Percentiles rank a stretch among this genome's conserved stretches.
These are phyloP conservation scores for Caenorhabditis sp. DNA, from an alignment of 2,888 invertebrate species.

Conservation along the genomic window DNA sequence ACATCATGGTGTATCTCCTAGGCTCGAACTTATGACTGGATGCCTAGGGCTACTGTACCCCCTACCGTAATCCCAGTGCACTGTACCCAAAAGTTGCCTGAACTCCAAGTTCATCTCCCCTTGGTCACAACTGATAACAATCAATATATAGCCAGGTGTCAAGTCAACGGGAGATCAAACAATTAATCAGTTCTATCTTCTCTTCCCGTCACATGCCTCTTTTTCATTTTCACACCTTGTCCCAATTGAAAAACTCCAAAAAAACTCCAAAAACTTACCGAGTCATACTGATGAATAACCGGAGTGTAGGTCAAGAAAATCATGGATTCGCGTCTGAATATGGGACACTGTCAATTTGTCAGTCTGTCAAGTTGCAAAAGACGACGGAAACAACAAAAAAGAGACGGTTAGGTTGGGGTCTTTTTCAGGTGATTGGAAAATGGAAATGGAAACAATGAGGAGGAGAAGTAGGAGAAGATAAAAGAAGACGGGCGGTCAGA, in stretches of 20 bases:
- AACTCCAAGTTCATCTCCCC: no score
- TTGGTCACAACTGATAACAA: no score
- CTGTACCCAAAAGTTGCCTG: no score
- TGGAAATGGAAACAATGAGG: slow-evolving; percentile 6
- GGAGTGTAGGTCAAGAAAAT: slow-evolving; percentile 53
- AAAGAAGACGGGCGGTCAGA: slow-evolving; percentile 11
- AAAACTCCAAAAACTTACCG: slow-evolving; percentile 28
- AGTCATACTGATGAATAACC: slow-evolving; percentile 50
- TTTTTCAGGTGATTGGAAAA: slow-evolving; percentile 40
- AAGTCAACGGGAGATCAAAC: slow-evolving; percentile 12
- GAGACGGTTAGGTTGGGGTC: slow-evolving; percentile 15
- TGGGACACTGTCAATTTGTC: background rate
- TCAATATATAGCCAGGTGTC: no score
- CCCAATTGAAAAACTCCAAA: no score
- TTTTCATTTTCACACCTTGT: no score
- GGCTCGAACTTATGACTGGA: no score
- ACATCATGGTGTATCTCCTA: no score
- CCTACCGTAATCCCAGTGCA: no score
- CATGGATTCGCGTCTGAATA: slow-evolving; percentile 4
- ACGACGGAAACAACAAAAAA: background rate
- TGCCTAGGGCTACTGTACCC: no score
- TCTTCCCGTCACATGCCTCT: background rate
- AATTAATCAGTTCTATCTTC: background rate
- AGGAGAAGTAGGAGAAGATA: background rate
- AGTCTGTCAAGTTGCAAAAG: background rate